phyloP scores from a whole-genome alignment of 2,888 invertebrate species.

The Mechanitis messenoides region DNA sequence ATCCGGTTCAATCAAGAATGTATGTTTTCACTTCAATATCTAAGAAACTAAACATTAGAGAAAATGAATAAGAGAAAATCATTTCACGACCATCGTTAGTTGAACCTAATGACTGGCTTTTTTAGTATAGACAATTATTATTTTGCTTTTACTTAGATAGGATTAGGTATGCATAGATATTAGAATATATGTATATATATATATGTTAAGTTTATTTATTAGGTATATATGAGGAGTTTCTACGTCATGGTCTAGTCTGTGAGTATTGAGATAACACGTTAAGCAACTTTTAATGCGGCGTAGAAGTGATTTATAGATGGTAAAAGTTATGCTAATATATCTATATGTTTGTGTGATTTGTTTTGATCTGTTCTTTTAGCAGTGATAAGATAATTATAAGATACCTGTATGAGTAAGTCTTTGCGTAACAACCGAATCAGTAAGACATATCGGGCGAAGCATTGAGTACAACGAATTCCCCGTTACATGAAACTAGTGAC shows the following conservation, averaged over 20 bases:
- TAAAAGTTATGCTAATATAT: not conserved
- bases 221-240: not conserved
- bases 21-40: constrained; percentile 4
- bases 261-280: not conserved
- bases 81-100: not conserved
- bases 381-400: not conserved
- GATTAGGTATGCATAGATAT: constrained; percentile 8
- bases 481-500: constrained; percentile 13
- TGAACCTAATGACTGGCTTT: no score
- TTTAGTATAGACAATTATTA: no score
- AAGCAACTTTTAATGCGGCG: not conserved
- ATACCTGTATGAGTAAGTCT: not conserved
- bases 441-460: not conserved
- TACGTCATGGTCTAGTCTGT: not conserved
- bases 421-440: no score
- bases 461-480: not conserved
- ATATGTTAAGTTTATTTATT: not conserved
- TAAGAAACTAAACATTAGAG: not conserved
- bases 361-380: not conserved
- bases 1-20: constrained; percentile 5
- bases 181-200: no score
- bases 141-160: constrained; percentile 2
- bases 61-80: constrained; percentile 1
- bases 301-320: not conserved
- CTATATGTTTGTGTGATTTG: not conserved